Percentiles rank a stretch among this genome's conserved stretches.
Conservation (phyloP, 2,888 invertebrate species). For the Anagyrus pseudococci region DNA sequence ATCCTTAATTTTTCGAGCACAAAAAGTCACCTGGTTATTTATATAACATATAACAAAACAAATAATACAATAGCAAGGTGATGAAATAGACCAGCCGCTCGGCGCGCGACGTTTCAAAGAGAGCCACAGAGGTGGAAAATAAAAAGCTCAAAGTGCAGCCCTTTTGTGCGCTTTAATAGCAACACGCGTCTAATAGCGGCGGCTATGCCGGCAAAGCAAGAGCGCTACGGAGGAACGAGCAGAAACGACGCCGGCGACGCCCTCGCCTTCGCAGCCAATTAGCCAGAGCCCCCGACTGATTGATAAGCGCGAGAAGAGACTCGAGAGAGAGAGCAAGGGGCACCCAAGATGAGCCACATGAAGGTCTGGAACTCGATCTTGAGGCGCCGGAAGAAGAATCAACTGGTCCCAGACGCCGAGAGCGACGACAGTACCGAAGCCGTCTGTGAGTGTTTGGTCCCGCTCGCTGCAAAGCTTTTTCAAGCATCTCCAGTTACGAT, state of each 20-base stretch:
- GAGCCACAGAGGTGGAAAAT: too few species aligned
- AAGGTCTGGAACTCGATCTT: conserved; percentile 61
- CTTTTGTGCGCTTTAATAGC: too few species aligned
- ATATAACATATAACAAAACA: too few species aligned
- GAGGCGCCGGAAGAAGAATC: conserved; percentile 57
- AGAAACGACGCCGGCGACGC: not conserved
- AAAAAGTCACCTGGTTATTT: too few species aligned
- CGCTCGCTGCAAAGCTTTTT: not conserved
- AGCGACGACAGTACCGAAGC: conserved; percentile 20
- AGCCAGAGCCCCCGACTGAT: conserved; percentile 26
- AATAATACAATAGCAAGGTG: too few species aligned
- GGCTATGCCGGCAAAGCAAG: too few species aligned
- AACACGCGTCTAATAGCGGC: too few species aligned
- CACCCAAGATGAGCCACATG: conserved; percentile 54
- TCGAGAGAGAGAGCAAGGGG: not conserved
- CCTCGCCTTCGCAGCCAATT: conserved; percentile 34
- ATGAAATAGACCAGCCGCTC: too few species aligned
- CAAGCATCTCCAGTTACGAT: too few species aligned
- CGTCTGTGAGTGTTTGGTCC: conserved; percentile 32
- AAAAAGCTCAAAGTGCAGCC: too few species aligned
- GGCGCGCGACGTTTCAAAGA: too few species aligned
- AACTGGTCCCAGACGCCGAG: conserved; percentile 41
- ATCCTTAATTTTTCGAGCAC: too few species aligned
- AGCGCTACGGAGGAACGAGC: not conserved
- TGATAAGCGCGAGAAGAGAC: conserved; percentile 6